Conservation (phyloP, 2,113 vertebrate genomes). For the Carollia perspicillata region DNA sequence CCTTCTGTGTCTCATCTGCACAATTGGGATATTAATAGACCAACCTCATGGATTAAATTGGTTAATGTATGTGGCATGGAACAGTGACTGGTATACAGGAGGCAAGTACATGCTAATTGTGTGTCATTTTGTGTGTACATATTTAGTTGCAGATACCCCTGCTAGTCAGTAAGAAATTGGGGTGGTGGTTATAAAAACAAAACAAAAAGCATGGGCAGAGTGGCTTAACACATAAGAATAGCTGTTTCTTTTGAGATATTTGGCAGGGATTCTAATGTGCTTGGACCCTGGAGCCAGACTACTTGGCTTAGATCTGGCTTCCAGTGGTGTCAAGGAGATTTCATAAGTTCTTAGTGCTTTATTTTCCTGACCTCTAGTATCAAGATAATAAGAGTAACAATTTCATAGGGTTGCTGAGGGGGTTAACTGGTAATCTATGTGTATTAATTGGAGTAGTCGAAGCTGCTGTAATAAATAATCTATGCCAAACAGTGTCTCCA, state of each 20-base stretch:
- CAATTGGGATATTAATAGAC: constrained; percentile 14
- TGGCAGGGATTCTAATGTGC: neutral
- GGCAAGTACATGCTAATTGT: neutral
- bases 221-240: neutral
- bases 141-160: neutral
- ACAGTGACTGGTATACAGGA: neutral
- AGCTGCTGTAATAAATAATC: neutral
- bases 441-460: neutral
- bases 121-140: neutral
- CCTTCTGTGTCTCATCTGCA: neutral
- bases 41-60: neutral
- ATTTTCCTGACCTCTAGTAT: neutral
- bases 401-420: neutral
- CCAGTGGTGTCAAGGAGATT: neutral
- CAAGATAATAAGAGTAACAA: neutral
- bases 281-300: neutral
- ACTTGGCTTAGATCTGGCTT: constrained; percentile 18
- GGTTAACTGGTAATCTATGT: neutral
- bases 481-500: neutral
- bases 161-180: neutral
- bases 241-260: neutral
- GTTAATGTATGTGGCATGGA: neutral
- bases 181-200: neutral
- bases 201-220: neutral
- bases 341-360: neutral